Evolutionary conservation across 1,140 invertebrate species (phyloP), one percentile per base, ranked within the genome.

Genomic region (Batillaria attramentaria): DNA sequence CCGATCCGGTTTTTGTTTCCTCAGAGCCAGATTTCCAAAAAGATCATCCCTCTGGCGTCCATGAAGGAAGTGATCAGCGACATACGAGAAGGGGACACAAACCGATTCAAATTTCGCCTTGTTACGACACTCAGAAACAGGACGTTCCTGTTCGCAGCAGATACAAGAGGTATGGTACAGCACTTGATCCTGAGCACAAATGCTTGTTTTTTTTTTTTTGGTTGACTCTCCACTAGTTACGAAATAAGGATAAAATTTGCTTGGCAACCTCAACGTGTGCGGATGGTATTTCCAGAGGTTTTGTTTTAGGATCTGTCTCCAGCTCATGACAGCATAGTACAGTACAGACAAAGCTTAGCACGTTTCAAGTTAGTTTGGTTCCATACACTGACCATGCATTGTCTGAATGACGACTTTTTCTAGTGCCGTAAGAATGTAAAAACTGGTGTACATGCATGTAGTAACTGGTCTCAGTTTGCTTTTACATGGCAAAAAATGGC

Each of bases 1-100:
- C n/a, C n/a, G n/a, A n/a, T n/a, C n/a, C n/a, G n/a, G n/a, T n/a
- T 24, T 37, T n/a, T 46, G 4, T 75, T 8, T 31, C 72, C 79
- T 24, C 82, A 90, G 88, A 87, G 84, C 50, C 85, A 86, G 62
- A 84, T 90, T 37, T 90, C 89, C 3, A 90, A 88, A 73, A 82
- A 87, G 81, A 87, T 90, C 31, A 85, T 90, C 13, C 89, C 89
- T 46, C 39, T 90, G n/a, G 82, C 84, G 3, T 86, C 81, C 72
- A 90, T 90, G 84, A 79, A 78, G 28, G 82, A 88, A 72, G 87
- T 90, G 35, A 84, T 85, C 62, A 81, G 81, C 62, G 84, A 85
- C 79, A 80, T 89, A 31, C 87, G 86, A 81, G 88, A 88, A 82
- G 79, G 81, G 16, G 86, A 87, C 60, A 82, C 77, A 41, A 77